These are phyloP conservation scores for Smithornis capensis DNA, from an alignment of 2,113 vertebrate genomes.

Conservation along the genomic window DNA sequence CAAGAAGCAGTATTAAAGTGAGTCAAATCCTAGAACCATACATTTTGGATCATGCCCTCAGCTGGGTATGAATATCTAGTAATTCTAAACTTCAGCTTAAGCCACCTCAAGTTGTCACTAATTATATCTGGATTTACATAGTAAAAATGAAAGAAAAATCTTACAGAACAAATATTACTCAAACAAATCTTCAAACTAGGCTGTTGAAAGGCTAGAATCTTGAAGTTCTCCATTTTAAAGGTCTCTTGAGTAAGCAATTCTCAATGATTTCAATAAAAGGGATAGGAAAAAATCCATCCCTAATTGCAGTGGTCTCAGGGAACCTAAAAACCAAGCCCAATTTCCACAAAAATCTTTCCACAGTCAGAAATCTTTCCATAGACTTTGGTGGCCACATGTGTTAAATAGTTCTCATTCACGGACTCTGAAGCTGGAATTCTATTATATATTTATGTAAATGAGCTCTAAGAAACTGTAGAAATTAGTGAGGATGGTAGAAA, in stretches of 20 bases:
- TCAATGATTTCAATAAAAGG: background rate
- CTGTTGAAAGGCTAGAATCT: conserved; percentile 1
- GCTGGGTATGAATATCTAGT: background rate
- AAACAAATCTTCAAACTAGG: background rate
- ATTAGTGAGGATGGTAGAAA: conserved; percentile 7
- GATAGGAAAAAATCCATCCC: background rate
- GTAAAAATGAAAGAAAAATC: background rate
- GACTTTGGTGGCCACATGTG: background rate
- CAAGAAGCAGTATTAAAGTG: background rate
- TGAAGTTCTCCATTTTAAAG: background rate
- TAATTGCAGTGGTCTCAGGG: background rate
- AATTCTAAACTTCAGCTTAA: background rate
- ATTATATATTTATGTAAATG: conserved; percentile 29
- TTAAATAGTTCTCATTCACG: conserved; percentile 19
- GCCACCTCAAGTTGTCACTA: background rate
- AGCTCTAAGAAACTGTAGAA: conserved; percentile 34
- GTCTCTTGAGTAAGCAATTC: background rate
- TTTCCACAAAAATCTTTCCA: conserved; percentile 58
- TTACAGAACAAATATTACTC: background rate
- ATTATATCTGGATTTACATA: background rate
- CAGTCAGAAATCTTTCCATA: conserved; percentile 18
- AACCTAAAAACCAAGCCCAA: background rate
- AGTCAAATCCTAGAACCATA: background rate
- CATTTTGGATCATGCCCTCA: background rate
- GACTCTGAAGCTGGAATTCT: background rate